Evolutionary conservation across 2,888 invertebrate genomes (phyloP).

Genomic region (Crematogaster levior): DNA sequence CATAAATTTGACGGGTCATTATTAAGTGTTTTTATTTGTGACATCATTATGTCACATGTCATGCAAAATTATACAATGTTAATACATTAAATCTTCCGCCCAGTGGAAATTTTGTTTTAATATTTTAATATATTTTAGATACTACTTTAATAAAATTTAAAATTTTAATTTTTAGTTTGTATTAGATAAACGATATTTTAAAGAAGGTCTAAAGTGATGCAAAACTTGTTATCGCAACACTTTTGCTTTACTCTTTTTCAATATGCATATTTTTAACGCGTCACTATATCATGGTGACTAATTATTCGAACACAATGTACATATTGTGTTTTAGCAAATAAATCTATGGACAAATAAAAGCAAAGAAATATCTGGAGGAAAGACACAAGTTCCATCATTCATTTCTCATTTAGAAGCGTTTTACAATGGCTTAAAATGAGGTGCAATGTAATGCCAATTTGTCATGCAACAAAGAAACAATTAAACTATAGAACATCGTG

Average conservation of each 20-base stretch:
- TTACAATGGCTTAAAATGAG: conserved; percentile 28
- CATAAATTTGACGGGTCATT: neutral
- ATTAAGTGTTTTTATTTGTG: neutral
- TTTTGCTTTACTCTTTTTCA: neutral
- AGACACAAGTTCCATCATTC: conserved; percentile 5
- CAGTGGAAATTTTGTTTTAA: neutral
- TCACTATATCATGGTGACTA: neutral
- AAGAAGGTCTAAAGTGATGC: neutral
- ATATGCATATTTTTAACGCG: neutral
- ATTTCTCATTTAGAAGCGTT: conserved; percentile 4
- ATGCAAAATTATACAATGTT: neutral
- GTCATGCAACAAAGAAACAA: conserved; percentile 25
- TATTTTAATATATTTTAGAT: neutral
- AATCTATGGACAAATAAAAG: neutral
- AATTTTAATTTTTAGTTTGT: neutral
- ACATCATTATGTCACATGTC: neutral
- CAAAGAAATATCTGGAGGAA: neutral
- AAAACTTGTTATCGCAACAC: neutral
- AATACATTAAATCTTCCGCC: neutral
- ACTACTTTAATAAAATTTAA: neutral
- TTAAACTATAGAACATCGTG: conserved; percentile 21
- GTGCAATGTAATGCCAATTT: neutral
- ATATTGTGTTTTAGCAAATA: neutral
- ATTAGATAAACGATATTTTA: neutral
- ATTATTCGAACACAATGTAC: neutral